Base-by-base conservation (phyloP, 2,113 vertebrate genomes). In the Melozone crissalis region DNA sequence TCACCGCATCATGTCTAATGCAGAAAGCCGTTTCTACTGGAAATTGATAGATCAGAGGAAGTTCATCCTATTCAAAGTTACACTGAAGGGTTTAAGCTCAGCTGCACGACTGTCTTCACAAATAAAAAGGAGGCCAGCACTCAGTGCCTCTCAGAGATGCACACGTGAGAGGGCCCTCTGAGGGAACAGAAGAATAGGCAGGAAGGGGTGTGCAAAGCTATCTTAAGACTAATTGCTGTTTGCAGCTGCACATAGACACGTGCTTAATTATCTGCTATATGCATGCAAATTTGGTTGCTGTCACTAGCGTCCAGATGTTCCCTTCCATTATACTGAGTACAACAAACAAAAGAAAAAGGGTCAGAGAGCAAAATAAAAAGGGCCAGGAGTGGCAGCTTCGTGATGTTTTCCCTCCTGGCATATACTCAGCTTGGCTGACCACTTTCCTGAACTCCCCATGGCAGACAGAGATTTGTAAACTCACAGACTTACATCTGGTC, bases 141-240 rank as follows among this genome's bases (percentile, higher is more conserved):
- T 77, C 31, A 17, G 65, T 55, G 61, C 39, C 59, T 63, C n/a
- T 61, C 30, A 20, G 73, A 71, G 46, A 73, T 13, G 39, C 0
- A 1, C 15, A 20, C 3, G 23, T 73, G 74, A 80, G 74, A 78
- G 73, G 68, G 47, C 30, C 15, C 77, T 77, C 27, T 11, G 87
- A 89, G 46, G 46, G 54, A 86, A 11, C 31, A 65, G 62, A 47
- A 95, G 71, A 84, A 89, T 28, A 82, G 73, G 79, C 68, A 54
- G 85, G 75, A 94, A 95, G 96, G 88, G 92, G 63, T 83, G 90
- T 86, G 83, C 74, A 83, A 47, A 94, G 91, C 79, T 91, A 68
- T 96, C 95, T 62, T 87, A 33, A 84, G 87, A 95, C 87, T 96
- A 97, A 98, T 94, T 93, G 83, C 91, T 96, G 61, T 96, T 96